Percentiles rank a stretch among this genome's conserved stretches.
Conservation (phyloP, 2,888 invertebrate genomes). For the Euzophera pinguis region DNA sequence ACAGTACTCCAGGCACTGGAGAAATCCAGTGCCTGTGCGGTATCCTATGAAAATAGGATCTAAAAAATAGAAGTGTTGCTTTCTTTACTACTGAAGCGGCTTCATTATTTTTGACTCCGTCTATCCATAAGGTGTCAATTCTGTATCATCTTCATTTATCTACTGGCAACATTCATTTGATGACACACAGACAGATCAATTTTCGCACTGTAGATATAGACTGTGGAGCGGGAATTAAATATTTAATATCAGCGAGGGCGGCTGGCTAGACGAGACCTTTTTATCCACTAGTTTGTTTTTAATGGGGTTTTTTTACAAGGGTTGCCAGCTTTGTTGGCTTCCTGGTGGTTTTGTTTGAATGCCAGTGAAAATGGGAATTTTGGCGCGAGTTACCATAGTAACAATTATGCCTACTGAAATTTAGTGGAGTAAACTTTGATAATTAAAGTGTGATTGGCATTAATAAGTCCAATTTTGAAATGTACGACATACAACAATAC, state of each 20-base stretch:
- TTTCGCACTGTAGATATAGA: constrained; percentile 33
- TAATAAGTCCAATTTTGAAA: too few relatives aligned
- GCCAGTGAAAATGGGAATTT: neutral
- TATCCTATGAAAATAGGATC: too few relatives aligned
- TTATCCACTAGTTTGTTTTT: constrained; percentile 23
- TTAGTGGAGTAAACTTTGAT: too few relatives aligned
- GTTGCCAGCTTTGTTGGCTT: constrained; percentile 16
- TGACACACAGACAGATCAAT: constrained; percentile 41
- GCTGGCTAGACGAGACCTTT: constrained; percentile 29
- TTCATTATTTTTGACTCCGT: neutral
- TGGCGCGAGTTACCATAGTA: neutral
- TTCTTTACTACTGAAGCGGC: too few relatives aligned
- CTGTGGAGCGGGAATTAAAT: constrained; percentile 49
- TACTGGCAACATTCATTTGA: neutral
- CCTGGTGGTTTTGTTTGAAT: neutral
- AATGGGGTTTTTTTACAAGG: constrained; percentile 5
- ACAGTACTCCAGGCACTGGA: too few relatives aligned
- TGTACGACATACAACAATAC: too few relatives aligned
- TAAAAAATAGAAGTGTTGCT: too few relatives aligned
- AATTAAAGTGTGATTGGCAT: too few relatives aligned
- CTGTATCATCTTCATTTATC: neutral
- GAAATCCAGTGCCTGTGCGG: too few relatives aligned
- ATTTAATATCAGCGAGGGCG: constrained; percentile 48
- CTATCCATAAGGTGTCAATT: neutral
- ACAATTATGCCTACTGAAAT: too few relatives aligned